Percentiles rank a stretch among this genome's conserved stretches.
These are phyloP conservation scores for Myzus persicae DNA, from an alignment of 1,140 invertebrate species.

Conservation along the genomic window DNA sequence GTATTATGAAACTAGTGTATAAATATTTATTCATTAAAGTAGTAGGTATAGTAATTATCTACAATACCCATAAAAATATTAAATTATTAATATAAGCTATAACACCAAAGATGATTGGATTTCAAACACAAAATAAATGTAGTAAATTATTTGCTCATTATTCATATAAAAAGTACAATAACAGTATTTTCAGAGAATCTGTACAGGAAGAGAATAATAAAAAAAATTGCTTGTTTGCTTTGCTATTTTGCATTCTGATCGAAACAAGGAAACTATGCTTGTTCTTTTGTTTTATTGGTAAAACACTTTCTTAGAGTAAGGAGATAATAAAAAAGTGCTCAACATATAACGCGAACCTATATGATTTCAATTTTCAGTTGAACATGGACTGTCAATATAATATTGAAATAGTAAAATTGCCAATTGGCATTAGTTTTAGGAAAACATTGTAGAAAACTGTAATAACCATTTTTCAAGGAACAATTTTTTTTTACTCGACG, in stretches of 20 bases:
- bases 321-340: neutral
- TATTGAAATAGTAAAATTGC: neutral
- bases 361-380: neutral
- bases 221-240: neutral
- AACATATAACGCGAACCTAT: neutral
- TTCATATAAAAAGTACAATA: neutral
- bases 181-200: neutral
- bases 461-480: neutral
- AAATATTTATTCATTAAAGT: neutral
- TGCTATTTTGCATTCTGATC: neutral
- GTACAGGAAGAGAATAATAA: neutral
- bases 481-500: neutral
- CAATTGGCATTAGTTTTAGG: neutral
- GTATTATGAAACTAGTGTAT: no score
- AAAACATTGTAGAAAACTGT: neutral
- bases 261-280: neutral
- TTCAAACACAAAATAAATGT: neutral
- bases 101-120: neutral
- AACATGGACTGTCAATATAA: neutral
- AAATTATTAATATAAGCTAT: neutral
- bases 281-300: neutral
- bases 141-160: neutral
- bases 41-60: neutral
- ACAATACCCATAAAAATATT: neutral
- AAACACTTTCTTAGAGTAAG: neutral